Conservation (phyloP, 2,888 invertebrate genomes). For the Leptopterna dolabrata region DNA sequence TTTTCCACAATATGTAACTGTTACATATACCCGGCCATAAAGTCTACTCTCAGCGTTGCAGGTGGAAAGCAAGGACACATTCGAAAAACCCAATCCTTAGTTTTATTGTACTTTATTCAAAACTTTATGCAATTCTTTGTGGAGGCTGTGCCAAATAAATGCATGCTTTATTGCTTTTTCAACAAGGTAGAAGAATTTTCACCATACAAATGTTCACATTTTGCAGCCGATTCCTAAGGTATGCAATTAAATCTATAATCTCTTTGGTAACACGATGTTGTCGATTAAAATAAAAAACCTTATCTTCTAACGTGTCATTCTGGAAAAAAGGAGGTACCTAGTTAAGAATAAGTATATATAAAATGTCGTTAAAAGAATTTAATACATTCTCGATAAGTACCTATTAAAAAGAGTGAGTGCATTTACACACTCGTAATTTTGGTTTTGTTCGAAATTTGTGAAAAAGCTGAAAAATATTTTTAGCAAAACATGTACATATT, state of each 20-base stretch:
- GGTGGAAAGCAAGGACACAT: too few relatives aligned
- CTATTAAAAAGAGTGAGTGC: not conserved
- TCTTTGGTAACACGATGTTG: not conserved
- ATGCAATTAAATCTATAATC: not conserved
- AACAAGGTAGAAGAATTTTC: slow-evolving; percentile 34
- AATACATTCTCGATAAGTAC: not conserved
- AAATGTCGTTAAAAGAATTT: not conserved
- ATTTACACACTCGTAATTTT: not conserved
- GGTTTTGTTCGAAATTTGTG: not conserved
- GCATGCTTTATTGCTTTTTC: slow-evolving; percentile 38
- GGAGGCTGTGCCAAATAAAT: slow-evolving; percentile 44
- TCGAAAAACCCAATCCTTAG: not conserved
- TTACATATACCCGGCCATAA: too few relatives aligned
- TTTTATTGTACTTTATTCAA: slow-evolving; percentile 33
- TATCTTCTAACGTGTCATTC: not conserved
- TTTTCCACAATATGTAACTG: too few relatives aligned
- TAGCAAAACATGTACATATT: not conserved
- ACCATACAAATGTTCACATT: not conserved
- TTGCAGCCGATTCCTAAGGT: not conserved
- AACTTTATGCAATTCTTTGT: slow-evolving; percentile 9
- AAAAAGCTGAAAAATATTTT: not conserved
- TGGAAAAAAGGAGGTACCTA: not conserved
- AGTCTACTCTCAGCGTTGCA: too few relatives aligned
- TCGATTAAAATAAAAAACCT: not conserved
- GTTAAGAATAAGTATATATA: not conserved